Conservation (phyloP, 2,113 vertebrate species). For the Uria lomvia region DNA sequence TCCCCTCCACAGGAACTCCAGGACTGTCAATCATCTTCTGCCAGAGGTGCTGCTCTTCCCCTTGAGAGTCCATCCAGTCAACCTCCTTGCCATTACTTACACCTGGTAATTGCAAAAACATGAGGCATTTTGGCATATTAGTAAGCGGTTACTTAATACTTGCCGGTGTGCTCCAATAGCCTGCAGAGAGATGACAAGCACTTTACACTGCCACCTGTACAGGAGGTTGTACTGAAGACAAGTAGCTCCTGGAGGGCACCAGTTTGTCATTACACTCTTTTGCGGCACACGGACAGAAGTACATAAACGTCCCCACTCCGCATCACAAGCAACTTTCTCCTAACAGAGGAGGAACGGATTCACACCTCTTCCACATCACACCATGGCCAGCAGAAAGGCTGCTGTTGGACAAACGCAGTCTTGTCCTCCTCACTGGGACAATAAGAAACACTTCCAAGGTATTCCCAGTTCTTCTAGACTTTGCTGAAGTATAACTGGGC, state of each 20-base stretch:
- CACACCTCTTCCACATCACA: neutral
- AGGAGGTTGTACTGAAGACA: neutral
- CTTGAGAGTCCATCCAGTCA: slow-evolving; percentile 94
- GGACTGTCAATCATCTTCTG: slow-evolving; percentile 92
- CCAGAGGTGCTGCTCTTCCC: slow-evolving; percentile 91
- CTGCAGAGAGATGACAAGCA: neutral
- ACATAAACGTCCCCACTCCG: neutral
- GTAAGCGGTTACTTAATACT: neutral
- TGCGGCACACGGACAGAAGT: neutral
- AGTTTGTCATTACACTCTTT: neutral
- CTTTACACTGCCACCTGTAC: neutral
- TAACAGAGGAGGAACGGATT: neutral
- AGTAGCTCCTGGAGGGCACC: neutral
- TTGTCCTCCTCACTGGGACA: neutral
- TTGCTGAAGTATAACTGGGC: neutral
- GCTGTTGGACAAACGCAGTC: neutral
- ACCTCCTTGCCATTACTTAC: slow-evolving; percentile 88
- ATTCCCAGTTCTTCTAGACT: neutral
- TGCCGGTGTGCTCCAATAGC: neutral
- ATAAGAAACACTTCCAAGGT: neutral
- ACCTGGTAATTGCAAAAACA: slow-evolving; percentile 72
- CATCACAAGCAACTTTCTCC: neutral
- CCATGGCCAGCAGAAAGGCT: neutral
- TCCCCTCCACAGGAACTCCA: slow-evolving; percentile 85
- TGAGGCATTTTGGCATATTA: neutral